Base-by-base conservation (phyloP, 2,888 invertebrate genomes). In the Synergus umbraculus region DNA sequence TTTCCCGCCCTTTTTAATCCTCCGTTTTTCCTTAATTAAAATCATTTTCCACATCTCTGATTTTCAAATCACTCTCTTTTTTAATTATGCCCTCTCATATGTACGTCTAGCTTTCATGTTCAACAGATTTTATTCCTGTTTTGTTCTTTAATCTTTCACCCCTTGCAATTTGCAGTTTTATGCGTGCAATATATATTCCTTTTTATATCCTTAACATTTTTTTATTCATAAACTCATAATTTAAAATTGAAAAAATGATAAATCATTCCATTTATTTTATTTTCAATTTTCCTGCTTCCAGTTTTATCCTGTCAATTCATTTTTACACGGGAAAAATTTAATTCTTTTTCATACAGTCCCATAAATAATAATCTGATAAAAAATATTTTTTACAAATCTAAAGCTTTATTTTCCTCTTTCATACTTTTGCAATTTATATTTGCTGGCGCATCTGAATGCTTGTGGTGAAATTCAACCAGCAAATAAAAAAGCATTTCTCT, bases 1-100 rank as follows among this genome's bases (percentile, higher is more conserved):
- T 43, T 15, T 37, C n/a, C 43, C 12, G 43, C n/a, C 66, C n/a
- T 18, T 37, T 66, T 66, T 66, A 18, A 66, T 43, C 43, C 41
- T 66, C 44, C 66, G 41, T 66, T 66, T 66, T 66, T 66, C n/a
- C 66, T 66, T 66, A 66, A 66, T 66, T 66, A 66, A 66, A 66
- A 66, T 66, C 43, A 66, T 66, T 66, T 66, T 66, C 66, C 43
- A 66, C 66, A 18, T 66, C 66, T 66, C 66, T n/a, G 66, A 66
- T 66, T 66, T 66, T 66, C n/a, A 10, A 66, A 41, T 41, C 15
- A 8, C n/a, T 66, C n/a, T 66, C 12, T 44, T 9, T 49, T 69
- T 69, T 22, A 69, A 69, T 69, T 37, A 49, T 13, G 15, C 69
- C 29, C 69, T 9, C 41, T n/a, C 41, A 65, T 41, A 8, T n/a